Base-by-base conservation (phyloP, 2,113 vertebrate species). In the Tychaedon coryphoeus region DNA sequence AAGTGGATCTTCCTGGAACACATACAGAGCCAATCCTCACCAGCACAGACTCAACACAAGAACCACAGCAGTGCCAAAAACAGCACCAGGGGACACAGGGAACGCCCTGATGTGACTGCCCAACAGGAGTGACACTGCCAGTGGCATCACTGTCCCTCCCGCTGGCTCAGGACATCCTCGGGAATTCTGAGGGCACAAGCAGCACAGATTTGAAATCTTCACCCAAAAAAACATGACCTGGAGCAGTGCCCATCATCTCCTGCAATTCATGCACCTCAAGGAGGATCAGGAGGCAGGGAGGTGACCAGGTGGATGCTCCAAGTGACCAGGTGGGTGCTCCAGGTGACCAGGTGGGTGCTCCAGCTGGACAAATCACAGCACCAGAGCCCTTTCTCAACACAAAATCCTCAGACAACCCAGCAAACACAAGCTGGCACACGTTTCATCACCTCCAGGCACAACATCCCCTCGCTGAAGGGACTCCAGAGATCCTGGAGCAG, bases 141-240 rank as follows among this genome's bases (percentile, higher is more conserved):
- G 28, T 0, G 0, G 34, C 53, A 42, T 0, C 6, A 0, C 42
- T 2, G 19, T 2, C 48, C 73, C 29, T 42, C 20, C 13, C 0
- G 0, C 0, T 1, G 5, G 19, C 60, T 64, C 34, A 15, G 77
- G 6, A 1, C 43, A 8, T 2, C 88, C 72, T 70, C 1, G 0
- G 58, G 14, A 24, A 43, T 0, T 0, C 25, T 1, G 0, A 29
- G 0, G 8, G 38, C 85, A 64, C 29, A 1, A 2, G 12, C 50
- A 65, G 45, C 47, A 26, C 18, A 3, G 38, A 45, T 13, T 4
- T 2, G 19, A 85, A 38, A 80, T 14, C 40, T 51, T 36, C 61
- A 38, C 66, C 29, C 4, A 14, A 38, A 62, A 70, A 23, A 50
- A 4, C 0, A 0, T 25, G 23, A 53, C 93, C 92, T n/a, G 75